Conservation (phyloP, 2,888 invertebrate genomes). For the Coenonympha glycerion region DNA sequence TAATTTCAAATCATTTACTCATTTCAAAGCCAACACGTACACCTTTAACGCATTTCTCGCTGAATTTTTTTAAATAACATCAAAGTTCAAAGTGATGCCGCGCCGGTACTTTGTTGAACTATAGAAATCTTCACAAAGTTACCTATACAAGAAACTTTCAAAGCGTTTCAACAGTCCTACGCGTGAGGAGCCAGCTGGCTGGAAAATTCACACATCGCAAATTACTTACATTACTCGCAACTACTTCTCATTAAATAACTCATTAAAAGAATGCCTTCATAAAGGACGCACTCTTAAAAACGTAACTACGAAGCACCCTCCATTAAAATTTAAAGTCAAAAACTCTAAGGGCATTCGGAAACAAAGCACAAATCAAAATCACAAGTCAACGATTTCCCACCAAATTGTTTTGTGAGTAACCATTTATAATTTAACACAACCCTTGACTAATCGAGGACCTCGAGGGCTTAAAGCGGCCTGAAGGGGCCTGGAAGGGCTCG, state of each 20-base stretch:
- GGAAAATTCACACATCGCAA: conserved; percentile 11
- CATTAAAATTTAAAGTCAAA: conserved; percentile 15
- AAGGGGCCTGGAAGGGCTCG: background rate
- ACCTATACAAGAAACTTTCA: background rate
- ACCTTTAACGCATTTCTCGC: background rate
- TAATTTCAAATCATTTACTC: background rate
- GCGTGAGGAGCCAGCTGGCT: conserved; percentile 4
- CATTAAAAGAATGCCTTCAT: background rate
- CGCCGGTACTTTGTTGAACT: background rate
- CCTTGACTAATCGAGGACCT: conserved; percentile 46
- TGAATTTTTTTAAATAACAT: background rate
- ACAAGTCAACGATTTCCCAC: conserved; percentile 31
- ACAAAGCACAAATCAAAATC: conserved; percentile 31
- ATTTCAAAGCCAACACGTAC: background rate
- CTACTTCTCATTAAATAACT: background rate
- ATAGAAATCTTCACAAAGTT: conserved; percentile 4
- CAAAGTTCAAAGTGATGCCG: background rate
- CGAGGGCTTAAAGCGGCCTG: conserved; percentile 13
- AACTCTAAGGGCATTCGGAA: conserved; percentile 3
- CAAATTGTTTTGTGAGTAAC: conserved; percentile 27
- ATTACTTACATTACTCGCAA: conserved; percentile 6
- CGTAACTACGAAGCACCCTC: conserved; percentile 20
- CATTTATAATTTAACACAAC: conserved; percentile 29
- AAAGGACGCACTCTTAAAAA: conserved; percentile 11
- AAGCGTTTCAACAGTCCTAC: background rate